Base-by-base conservation (phyloP, 2,797 vertebrate species). In the Poecilia gillii region DNA sequence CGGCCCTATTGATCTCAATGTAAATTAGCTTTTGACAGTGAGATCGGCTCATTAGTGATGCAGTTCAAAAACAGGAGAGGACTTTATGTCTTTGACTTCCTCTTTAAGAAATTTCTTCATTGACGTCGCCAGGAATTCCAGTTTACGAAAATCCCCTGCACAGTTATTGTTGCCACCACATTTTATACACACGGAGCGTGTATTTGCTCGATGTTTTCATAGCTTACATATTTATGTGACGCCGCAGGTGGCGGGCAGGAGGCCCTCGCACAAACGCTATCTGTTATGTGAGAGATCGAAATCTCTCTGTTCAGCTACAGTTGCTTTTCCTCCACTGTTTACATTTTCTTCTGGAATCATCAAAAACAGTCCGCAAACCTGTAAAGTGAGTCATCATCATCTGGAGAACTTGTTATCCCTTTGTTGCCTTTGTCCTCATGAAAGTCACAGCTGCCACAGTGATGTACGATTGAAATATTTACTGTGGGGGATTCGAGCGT, bases 311-410 rank as follows among this genome's bases (percentile, higher is more conserved):
- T 74, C 64, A 51, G 77, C 74, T 81, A 84, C 84, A 74, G 25
- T 78, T 81, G 68, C 78, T 84, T 77, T 46, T 55, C 66, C 74
- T 84, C 81, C 45, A 33, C 36, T 73, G 77, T 88, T 89, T 84
- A 89, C 84, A 78, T 88, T 84, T 73, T 90, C 43, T 57, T 71
- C 62, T 70, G 13, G 68, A 87, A 84, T 84, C 89, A 92, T 93
- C 88, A 91, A 94, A 92, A 86, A 85, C 84, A 33, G 79, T 79
- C 75, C 11, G 66, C 82, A 89, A 82, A 89, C 89, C 88, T 84
- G 77, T 90, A 85, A 90, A 89, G 85, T 51, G 77, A 90, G 86
- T 89, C 82, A 90, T 94, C 85, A 88, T 90, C 85, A 88, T 90
- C 76, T 86, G 89, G 86, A 87, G 82, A 73, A 77, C 57, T 80